Percentiles rank a stretch among this genome's conserved stretches.
Evolutionary conservation across 2,797 vertebrate species (phyloP).

Genomic region (Alauda arvensis): DNA sequence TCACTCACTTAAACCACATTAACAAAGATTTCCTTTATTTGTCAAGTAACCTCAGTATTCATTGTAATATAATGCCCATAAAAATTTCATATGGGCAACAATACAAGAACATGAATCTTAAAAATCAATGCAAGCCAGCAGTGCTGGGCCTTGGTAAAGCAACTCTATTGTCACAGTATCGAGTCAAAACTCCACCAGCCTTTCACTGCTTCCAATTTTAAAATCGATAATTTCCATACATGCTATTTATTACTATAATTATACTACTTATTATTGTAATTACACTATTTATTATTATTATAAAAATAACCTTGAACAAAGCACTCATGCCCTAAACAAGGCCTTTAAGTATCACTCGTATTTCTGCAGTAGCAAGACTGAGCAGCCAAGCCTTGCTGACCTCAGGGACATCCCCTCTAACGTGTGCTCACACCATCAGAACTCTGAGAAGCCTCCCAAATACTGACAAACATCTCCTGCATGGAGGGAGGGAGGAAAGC

Average conservation of each 20-base stretch:
- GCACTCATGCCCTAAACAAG: neutral
- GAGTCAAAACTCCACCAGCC: neutral
- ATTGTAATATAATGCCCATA: constrained; percentile 33
- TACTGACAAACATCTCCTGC: neutral
- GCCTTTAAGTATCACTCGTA: neutral
- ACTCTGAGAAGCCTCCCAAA: neutral
- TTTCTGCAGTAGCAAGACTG: neutral
- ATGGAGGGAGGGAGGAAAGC: neutral
- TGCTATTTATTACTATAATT: neutral
- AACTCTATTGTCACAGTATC: fast-evolving
- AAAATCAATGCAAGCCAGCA: neutral
- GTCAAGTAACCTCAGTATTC: constrained; percentile 30
- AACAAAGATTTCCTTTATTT: constrained; percentile 49
- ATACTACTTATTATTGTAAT: neutral
- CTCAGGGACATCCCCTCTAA: neutral
- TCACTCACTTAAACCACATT: constrained; percentile 33
- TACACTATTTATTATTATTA: neutral
- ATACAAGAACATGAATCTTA: neutral
- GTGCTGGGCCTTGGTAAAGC: neutral
- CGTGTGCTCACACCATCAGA: neutral
- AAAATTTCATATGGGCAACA: constrained; percentile 24
- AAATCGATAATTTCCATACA: neutral
- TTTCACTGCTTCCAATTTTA: neutral
- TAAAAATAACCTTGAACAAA: neutral
- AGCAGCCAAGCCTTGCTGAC: neutral